phyloP scores from a whole-genome alignment of 2,888 invertebrate species.

The Cynaeus angustus region DNA sequence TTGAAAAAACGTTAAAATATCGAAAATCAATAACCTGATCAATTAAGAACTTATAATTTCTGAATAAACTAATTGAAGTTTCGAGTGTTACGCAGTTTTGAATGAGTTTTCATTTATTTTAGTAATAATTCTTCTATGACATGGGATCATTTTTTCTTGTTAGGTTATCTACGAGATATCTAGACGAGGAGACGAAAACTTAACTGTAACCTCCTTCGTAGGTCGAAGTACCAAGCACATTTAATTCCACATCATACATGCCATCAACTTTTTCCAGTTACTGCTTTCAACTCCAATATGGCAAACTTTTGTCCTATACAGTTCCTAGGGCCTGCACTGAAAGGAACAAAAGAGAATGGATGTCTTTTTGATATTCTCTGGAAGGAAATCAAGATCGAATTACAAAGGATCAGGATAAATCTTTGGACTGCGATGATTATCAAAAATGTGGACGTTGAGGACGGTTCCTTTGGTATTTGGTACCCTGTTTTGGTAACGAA shows the following conservation, averaged over 20 bases:
- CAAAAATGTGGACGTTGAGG: constrained; percentile 75
- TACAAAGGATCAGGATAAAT: constrained; percentile 75
- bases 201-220: constrained; percentile 60
- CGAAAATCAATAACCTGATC: too few relatives aligned
- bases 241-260: constrained; percentile 69
- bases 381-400: constrained; percentile 80
- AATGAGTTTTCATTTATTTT: too few relatives aligned
- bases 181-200: not conserved
- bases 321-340: constrained; percentile 80
- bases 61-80: too few relatives aligned
- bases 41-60: too few relatives aligned
- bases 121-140: too few relatives aligned
- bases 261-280: constrained; percentile 72
- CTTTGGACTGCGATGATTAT: constrained; percentile 77
- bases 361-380: constrained; percentile 75
- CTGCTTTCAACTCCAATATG: constrained; percentile 74
- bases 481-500: constrained; percentile 58
- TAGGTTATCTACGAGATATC: too few relatives aligned
- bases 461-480: constrained; percentile 72
- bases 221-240: constrained; percentile 73
- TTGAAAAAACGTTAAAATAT: too few relatives aligned
- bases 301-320: constrained; percentile 79
- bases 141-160: too few relatives aligned
- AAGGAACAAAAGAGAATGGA: too few relatives aligned
- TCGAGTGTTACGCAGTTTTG: too few relatives aligned